Evolutionary conservation across 1,140 invertebrate genomes (phyloP), one percentile per base, ranked within the genome.

Genomic region (Lasioglossum albipes): DNA sequence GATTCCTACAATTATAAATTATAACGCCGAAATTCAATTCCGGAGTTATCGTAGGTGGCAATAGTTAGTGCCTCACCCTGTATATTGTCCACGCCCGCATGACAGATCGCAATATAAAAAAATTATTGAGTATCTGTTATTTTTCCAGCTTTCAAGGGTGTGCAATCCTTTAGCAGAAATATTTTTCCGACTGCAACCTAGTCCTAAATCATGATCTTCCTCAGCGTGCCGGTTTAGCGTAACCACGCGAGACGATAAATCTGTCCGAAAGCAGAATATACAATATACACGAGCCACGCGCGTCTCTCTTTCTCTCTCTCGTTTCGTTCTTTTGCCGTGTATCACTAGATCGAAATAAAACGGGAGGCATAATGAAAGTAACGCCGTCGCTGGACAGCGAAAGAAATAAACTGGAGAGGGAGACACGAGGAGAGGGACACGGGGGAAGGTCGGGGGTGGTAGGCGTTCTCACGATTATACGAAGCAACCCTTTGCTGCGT

Each of bases 401-500:
- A 79, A 79, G 77, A 42, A 57, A 79, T 79, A 74, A 66, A 79
- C 45, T 67, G 31, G 7, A 31, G 61, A 27, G 69, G 41, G 74
- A 6, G 49, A 54, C 27, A 64, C n/a, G n/a, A 16, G n/a, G 41
- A 65, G 41, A 12, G 74, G 10, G 49, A 41, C 20, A 64, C n/a
- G n/a, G n/a, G n/a, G 41, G 74, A 31, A 9, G 6, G 36, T 13
- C 45, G 54, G 31, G 22, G n/a, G 31, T 3, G 64, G 72, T 69
- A 64, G 84, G 78, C 73, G 85, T 83, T 86, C 85, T 86, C 85
- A 86, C 85, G 85, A 86, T 86, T 86, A 83, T 85, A 86, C 71
- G 83, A 82, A 78, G 85, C 85, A 86, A 86, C 85, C 85, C 85
- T 86, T 86, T 86, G 85, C 84, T 83, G 85, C 85, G 85, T 83